Base-by-base conservation (phyloP, 92 coral and sea anemone genomes). In the Diadumene lineata region DNA sequence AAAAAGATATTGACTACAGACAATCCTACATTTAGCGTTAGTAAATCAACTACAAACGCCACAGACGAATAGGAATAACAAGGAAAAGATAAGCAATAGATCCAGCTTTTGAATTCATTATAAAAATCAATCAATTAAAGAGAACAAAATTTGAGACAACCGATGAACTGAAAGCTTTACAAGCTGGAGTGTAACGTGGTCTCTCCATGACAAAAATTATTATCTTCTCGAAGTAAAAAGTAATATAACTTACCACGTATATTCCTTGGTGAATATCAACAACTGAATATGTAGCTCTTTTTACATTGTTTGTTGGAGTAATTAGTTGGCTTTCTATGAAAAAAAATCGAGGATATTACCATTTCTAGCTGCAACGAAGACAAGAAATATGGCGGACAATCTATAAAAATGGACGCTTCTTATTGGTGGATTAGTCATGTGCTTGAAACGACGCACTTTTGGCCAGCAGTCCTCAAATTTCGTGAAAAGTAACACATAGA, bases 361-460 rank as follows among this genome's bases (percentile, higher is more conserved):
- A 60, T 48, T 19, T 27, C 72, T 72, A 79, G 78, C 48, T 38
- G 6, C 48, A 38, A 38, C 7, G 13, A 13, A 38, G 48, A 51
- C 64, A 68, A 6, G 68, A 11, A 79, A 79, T 21, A 80, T 79
- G 89, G 85, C 79, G 74, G 89, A 79, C 78, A 74, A 34, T 73
- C 68, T 73, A 57, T 22, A 71, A 23, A 51, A 50, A 85, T 79
- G 56, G 67, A 33, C 62, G 70, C 43, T 24, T 76, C 24, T 76
- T 46, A 86, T 86, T 86, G 86, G 90, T 64, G 60, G 7, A 55
- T 32, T 33, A 1, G 26, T 46, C 90, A 86, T 82, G 86, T 86
- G 90, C 50, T 38, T 26, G 76, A 68, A 67, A 34, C 82, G 22
- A 50, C 65, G 69, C 48, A 32, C 24, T 21, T 11, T 11, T 18